Conservation (phyloP, 2,113 vertebrate species). For the Drymodes brunneopygia region DNA sequence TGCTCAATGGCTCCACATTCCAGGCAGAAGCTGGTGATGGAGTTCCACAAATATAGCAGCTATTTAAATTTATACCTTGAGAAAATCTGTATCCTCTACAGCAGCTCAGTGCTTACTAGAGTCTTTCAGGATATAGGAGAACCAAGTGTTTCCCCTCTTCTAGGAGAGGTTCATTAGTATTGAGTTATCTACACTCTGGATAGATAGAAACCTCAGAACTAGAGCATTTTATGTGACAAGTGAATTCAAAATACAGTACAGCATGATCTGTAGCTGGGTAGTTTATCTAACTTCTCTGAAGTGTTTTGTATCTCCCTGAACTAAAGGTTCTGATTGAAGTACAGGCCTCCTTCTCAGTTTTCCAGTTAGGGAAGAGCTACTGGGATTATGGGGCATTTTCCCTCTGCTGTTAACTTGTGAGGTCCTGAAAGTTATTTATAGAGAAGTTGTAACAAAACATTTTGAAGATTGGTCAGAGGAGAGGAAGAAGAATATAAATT, state of each 20-base stretch:
- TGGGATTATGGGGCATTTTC: neutral
- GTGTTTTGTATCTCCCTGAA: neutral
- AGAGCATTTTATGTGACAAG: neutral
- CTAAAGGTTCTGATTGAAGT: neutral
- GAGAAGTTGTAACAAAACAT: neutral
- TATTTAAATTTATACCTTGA: neutral
- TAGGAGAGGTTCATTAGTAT: neutral
- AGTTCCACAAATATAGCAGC: neutral
- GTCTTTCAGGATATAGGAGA: neutral
- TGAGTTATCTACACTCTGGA: neutral
- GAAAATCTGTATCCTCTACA: neutral
- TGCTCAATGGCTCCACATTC: fast-evolving
- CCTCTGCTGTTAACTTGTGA: neutral
- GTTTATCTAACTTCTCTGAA: neutral
- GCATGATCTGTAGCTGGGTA: neutral
- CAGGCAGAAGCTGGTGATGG: neutral
- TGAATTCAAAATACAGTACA: neutral
- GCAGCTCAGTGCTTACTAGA: neutral
- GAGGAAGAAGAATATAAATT: neutral
- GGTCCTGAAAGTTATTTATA: neutral
- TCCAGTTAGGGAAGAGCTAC: neutral
- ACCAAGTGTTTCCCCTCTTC: neutral
- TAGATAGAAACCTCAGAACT: neutral
- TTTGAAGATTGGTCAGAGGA: neutral
- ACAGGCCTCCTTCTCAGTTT: neutral